These are phyloP conservation scores for Strix uralensis DNA, from an alignment of 2,113 vertebrate genomes.

Conservation along the genomic window DNA sequence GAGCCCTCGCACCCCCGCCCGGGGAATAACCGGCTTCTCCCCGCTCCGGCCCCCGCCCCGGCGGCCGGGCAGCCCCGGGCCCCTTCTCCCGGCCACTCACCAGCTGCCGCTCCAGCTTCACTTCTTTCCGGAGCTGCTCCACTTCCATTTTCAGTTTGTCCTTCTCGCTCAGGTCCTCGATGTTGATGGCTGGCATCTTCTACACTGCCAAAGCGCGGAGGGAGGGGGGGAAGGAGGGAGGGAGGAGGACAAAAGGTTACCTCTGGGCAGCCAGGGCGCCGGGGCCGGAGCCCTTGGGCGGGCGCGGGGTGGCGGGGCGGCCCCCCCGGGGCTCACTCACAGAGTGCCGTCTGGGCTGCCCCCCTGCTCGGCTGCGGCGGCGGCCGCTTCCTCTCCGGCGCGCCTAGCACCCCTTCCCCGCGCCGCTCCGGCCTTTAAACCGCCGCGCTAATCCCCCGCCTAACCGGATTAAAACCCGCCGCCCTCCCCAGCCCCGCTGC, in stretches of 20 bases:
- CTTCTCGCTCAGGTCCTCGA: constrained; percentile 90
- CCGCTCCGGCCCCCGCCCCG: not conserved
- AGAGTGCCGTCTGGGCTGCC: not conserved
- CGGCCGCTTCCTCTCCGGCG: not conserved
- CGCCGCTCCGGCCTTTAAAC: constrained; percentile 84
- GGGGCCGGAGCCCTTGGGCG: not conserved
- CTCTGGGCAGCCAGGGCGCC: not conserved
- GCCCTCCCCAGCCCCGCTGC: not conserved
- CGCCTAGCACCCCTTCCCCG: not conserved
- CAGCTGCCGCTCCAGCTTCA: constrained; percentile 87
- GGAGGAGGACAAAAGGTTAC: not conserved
- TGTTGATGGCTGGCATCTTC: constrained; percentile 89
- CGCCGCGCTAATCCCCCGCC: constrained; percentile 77
- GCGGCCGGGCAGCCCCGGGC: not conserved
- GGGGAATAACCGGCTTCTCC: not conserved
- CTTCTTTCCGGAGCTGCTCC: constrained; percentile 87
- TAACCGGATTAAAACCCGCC: constrained; percentile 83
- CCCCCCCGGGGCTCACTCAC: constrained; percentile 24
- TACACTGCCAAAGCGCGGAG: not conserved
- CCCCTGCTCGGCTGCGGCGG: not conserved
- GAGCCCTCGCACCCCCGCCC: not conserved
- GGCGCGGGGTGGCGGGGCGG: not conserved
- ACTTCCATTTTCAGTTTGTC: constrained; percentile 93
- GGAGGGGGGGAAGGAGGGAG: not conserved
- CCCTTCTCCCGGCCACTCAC: constrained; percentile 68